phyloP scores from a whole-genome alignment of 2,113 vertebrate species.

The Callocephalon fimbriatum region DNA sequence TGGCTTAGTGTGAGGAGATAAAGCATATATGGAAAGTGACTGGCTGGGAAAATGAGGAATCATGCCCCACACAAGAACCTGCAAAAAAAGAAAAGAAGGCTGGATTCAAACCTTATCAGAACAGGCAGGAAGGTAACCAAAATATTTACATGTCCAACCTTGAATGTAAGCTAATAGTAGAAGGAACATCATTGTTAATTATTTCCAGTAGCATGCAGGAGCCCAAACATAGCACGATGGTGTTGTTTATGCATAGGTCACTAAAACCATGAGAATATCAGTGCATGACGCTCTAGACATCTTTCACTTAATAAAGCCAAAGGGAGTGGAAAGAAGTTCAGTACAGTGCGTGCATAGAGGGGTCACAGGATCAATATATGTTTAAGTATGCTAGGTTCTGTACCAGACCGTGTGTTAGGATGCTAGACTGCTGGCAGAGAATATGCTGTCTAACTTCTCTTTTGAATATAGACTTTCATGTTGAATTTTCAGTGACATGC shows the following conservation, averaged over 20 bases:
- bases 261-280: background rate
- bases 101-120: background rate
- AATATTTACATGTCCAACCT: background rate
- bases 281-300: fast-evolving
- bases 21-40: conserved; percentile 27
- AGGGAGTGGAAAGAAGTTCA: background rate
- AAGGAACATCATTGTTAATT: background rate
- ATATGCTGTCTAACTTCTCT: background rate
- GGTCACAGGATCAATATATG: background rate
- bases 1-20: background rate
- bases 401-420: background rate
- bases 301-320: background rate
- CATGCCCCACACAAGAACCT: background rate
- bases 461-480: background rate
- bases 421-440: background rate
- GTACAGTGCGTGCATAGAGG: background rate
- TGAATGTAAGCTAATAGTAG: background rate
- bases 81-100: background rate
- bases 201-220: background rate
- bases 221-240: background rate
- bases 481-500: background rate
- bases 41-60: background rate
- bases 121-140: background rate
- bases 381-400: background rate
- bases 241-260: background rate